phyloP scores from a whole-genome alignment of 2,888 invertebrate species.

The Xestia sexstrigata region DNA sequence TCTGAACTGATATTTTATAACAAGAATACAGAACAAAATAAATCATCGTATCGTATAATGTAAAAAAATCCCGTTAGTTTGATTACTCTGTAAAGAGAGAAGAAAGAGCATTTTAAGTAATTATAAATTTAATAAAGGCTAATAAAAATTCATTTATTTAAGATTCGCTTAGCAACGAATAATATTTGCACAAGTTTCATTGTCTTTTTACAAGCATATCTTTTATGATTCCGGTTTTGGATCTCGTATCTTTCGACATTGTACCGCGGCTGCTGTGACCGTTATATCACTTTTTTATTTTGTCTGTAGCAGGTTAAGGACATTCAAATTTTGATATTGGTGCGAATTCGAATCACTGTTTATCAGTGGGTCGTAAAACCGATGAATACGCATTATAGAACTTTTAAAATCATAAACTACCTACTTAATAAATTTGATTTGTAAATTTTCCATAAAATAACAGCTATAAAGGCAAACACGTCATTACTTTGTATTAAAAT shows the following conservation, averaged over 20 bases:
- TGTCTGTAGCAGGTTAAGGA: constrained; percentile 38
- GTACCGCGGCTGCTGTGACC: constrained; percentile 12
- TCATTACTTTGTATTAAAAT: constrained; percentile 14
- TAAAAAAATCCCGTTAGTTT: neutral
- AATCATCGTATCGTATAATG: neutral
- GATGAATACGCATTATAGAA: neutral
- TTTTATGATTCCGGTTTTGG: constrained; percentile 53
- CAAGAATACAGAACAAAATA: neutral
- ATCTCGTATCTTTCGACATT: constrained; percentile 49
- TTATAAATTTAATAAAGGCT: neutral
- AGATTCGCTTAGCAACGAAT: constrained; percentile 5
- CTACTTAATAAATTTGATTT: neutral
- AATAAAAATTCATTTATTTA: neutral
- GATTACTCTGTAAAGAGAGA: neutral
- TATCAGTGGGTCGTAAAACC: neutral
- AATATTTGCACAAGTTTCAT: constrained; percentile 10
- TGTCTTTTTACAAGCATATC: constrained; percentile 11
- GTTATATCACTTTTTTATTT: constrained; percentile 46
- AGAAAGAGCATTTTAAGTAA: neutral
- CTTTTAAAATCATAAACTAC: neutral
- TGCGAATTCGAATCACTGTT: constrained; percentile 13
- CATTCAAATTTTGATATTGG: constrained; percentile 14
- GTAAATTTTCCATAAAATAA: neutral
- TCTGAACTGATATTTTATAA: constrained; percentile 11
- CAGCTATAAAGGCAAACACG: neutral